phyloP scores from a whole-genome alignment of 1,140 invertebrate genomes.

The Whitmania pigra region DNA sequence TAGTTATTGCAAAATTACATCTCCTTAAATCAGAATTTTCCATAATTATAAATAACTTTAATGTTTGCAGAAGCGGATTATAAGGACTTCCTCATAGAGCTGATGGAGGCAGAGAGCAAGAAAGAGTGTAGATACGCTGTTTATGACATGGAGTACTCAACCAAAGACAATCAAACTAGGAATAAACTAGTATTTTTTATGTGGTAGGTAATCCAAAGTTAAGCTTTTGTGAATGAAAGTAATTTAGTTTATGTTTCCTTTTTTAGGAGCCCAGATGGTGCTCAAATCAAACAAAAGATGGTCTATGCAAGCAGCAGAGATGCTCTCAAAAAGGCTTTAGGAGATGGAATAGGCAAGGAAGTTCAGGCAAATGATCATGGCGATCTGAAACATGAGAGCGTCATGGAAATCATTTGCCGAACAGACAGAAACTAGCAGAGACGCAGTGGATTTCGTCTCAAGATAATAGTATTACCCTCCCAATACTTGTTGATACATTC shows the following conservation, averaged over 20 bases:
- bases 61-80: slow-evolving; percentile 21
- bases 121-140: slow-evolving; percentile 23
- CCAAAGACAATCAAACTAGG: slow-evolving; percentile 19
- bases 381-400: slow-evolving; percentile 19
- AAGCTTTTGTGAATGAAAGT: background rate
- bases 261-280: slow-evolving; percentile 34
- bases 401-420: slow-evolving; percentile 19
- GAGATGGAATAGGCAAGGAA: slow-evolving; percentile 33
- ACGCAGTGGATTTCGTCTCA: no score
- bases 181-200: slow-evolving; percentile 25
- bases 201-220: slow-evolving; percentile 14
- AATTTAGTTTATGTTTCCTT: background rate
- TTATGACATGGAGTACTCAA: slow-evolving; percentile 23
- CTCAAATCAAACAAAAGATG: slow-evolving; percentile 42
- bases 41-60: background rate
- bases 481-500: no score
- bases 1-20: no score
- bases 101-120: slow-evolving; percentile 21
- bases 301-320: slow-evolving; percentile 39
- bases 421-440: background rate
- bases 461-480: no score
- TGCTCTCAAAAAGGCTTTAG: slow-evolving; percentile 38
- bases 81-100: slow-evolving; percentile 21
- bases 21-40: no score
- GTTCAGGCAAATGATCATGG: slow-evolving; percentile 24